Evolutionary conservation across 2,888 invertebrate species (phyloP).

Genomic region (Parnassius apollo): DNA sequence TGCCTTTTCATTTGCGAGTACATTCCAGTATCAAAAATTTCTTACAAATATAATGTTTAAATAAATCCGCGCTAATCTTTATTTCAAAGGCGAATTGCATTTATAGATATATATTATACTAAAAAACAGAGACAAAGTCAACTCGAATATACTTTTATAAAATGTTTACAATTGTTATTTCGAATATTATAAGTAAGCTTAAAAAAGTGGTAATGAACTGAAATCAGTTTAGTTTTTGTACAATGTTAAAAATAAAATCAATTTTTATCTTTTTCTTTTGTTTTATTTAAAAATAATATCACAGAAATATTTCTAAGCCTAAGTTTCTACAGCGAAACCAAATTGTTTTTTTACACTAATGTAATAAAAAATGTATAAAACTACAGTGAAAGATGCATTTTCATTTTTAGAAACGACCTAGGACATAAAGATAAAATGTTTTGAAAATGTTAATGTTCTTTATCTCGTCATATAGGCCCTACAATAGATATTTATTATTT

Average conservation of each 20-base stretch:
- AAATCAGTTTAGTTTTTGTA: slow-evolving; percentile 16
- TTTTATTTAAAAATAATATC: slow-evolving; percentile 18
- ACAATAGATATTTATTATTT: too few species aligned
- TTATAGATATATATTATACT: not conserved
- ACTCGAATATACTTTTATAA: slow-evolving; percentile 13
- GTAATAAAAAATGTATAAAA: too few species aligned
- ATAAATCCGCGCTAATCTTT: not conserved
- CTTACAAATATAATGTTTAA: not conserved
- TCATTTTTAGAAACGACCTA: too few species aligned
- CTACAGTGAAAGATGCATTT: too few species aligned
- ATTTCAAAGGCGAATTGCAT: not conserved
- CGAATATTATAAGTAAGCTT: slow-evolving; percentile 4
- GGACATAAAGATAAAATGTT: too few species aligned
- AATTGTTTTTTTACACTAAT: not conserved
- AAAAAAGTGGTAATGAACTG: slow-evolving; percentile 15
- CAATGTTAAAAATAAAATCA: slow-evolving; percentile 24
- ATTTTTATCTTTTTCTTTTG: slow-evolving; percentile 8
- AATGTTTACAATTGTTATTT: slow-evolving; percentile 4
- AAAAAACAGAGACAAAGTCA: not conserved
- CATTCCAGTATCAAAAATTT: too few species aligned
- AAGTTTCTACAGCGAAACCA: not conserved
- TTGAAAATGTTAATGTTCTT: too few species aligned
- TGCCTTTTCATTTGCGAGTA: not conserved
- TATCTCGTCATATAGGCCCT: too few species aligned
- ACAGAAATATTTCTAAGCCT: slow-evolving; percentile 6